These are phyloP conservation scores for Schizopygopsis malacanthus DNA, from an alignment of 2,797 vertebrate genomes.

Conservation along the genomic window DNA sequence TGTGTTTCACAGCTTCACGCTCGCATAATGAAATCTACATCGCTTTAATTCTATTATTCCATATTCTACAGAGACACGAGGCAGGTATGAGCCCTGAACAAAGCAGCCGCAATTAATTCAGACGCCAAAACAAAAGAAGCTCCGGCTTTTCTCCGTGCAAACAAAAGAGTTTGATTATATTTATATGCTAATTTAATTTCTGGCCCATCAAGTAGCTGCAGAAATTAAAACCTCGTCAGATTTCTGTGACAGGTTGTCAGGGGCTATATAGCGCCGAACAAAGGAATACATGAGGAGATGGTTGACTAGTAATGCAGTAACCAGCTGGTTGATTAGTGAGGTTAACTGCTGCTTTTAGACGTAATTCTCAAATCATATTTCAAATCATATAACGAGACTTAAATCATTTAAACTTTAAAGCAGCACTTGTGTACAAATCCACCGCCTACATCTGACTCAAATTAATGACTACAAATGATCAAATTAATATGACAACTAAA, in stretches of 20 bases:
- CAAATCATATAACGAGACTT: too few relatives aligned
- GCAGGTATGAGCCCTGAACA: conserved; percentile 39
- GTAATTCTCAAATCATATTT: not conserved
- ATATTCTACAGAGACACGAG: conserved; percentile 46
- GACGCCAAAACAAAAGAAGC: conserved; percentile 63
- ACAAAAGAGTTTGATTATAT: conserved; percentile 66
- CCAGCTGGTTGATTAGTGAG: not conserved
- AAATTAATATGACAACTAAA: not conserved
- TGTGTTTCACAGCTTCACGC: conserved; percentile 50
- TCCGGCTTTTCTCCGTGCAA: conserved; percentile 56
- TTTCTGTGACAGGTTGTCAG: conserved; percentile 50
- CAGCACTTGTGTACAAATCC: not conserved
- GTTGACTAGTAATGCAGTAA: not conserved
- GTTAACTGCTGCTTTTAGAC: not conserved
- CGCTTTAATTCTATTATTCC: conserved; percentile 64
- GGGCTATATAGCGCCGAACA: conserved; percentile 3
- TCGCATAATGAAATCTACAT: conserved; percentile 64
- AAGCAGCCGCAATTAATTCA: conserved; percentile 67
- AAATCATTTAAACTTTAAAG: not conserved
- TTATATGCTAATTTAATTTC: conserved; percentile 75
- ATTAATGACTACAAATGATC: not conserved
- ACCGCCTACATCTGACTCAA: not conserved
- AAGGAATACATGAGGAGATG: not conserved
- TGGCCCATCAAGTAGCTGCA: conserved; percentile 59
- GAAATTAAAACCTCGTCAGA: conserved; percentile 64